phyloP scores from a whole-genome alignment of 2,797 vertebrate genomes.

The Galago senegalensis region DNA sequence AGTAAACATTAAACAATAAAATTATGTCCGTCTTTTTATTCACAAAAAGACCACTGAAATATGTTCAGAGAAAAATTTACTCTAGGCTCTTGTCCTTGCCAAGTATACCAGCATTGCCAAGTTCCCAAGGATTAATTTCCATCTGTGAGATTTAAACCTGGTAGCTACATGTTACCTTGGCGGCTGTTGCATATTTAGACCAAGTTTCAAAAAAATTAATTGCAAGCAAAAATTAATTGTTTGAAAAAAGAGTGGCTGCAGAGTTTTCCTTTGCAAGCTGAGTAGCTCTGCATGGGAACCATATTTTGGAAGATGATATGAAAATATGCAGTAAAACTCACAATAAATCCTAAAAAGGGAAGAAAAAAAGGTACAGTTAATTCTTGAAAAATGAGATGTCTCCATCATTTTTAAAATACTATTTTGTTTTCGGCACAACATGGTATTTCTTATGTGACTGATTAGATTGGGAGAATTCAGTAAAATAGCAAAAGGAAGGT shows the following conservation, averaged over 20 bases:
- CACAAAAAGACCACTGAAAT: constrained; percentile 53
- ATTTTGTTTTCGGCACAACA: background rate
- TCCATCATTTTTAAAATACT: background rate
- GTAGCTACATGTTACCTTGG: constrained; percentile 65
- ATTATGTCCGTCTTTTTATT: constrained; percentile 55
- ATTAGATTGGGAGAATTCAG: background rate
- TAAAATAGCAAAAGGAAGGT: background rate
- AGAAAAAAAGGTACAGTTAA: constrained; percentile 28
- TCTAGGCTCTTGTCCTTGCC: background rate
- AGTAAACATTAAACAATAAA: constrained; percentile 73
- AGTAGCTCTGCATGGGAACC: constrained; percentile 35
- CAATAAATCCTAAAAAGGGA: constrained; percentile 15
- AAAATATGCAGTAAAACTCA: constrained; percentile 69
- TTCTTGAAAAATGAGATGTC: constrained; percentile 48
- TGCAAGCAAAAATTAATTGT: background rate
- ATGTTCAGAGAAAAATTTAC: background rate
- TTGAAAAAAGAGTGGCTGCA: background rate
- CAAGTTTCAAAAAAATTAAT: constrained; percentile 72
- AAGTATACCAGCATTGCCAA: background rate
- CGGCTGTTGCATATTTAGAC: constrained; percentile 64
- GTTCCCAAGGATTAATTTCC: constrained; percentile 62
- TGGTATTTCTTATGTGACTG: background rate
- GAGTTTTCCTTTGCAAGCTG: constrained; percentile 63
- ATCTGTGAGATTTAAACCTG: constrained; percentile 58
- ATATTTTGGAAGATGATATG: constrained; percentile 66